Evolutionary conservation across 2,888 invertebrate genomes (phyloP), one percentile per base, ranked within the genome.

Genomic region (Ommatoiulus sabulosus): DNA sequence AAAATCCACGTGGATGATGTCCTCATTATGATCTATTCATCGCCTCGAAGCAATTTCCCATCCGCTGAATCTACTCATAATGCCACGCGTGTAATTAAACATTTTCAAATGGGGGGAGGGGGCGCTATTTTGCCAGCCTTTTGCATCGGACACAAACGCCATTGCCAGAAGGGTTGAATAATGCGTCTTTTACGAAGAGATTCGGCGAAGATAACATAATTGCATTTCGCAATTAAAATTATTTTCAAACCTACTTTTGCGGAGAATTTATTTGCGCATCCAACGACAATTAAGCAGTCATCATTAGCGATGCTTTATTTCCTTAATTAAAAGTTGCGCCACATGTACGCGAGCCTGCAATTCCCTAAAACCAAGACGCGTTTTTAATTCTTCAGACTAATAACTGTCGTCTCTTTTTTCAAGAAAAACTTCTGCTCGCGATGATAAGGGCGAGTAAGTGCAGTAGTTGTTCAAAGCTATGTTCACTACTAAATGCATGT

Each of bases 121-220:
- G 72, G 20, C 72, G 72, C 24, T 72, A 20, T 72, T 72, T 72
- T 24, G n/a, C 8, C 6, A 24, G 20, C 72, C 72, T 72, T 24
- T 72, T 72, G 20, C 72, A 72, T 72, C 20, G 24, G 72, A 72
- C 72, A 8, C 20, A 72, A 72, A 72, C 72, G 8, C 20, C 20
- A 72, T 72, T 72, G 72, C 72, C 72, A 20, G 72, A 72, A 72
- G 72, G 72, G 72, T 72, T 72, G 72, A 72, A 72, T 72, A 72
- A 72, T 20, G 72, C 72, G 24, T 72, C 72, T 20, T n/a, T 72
- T 24, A 24, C 72, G 72, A n/a, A 72, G 20, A 0, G 72, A 20
- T 72, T 72, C 72, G 72, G 72, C 72, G 72, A 72, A 72, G 72
- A 72, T 72, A 72, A 72, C 72, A 72, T 72, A 72, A 72, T 72